phyloP scores from a whole-genome alignment of 2,888 invertebrate species.

The Tachina grossa region DNA sequence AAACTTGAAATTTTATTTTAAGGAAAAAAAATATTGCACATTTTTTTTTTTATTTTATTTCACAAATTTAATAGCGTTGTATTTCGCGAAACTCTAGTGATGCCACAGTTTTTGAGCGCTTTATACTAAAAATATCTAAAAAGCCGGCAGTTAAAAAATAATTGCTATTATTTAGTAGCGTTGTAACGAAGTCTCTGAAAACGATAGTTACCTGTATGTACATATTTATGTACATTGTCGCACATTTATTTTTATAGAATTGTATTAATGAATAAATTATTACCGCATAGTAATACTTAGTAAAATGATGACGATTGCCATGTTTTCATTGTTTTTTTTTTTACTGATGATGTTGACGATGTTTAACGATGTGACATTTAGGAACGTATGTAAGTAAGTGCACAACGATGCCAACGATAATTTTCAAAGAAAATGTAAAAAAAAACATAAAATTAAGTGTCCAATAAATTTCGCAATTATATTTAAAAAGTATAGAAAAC shows the following conservation, averaged over 20 bases:
- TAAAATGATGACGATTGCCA: neutral
- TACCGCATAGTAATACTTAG: neutral
- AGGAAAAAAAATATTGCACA: too few species aligned
- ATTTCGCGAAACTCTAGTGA: too few species aligned
- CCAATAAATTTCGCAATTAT: conserved; percentile 26
- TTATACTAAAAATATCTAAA: too few species aligned
- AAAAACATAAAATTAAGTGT: conserved; percentile 30
- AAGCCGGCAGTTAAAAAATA: too few species aligned
- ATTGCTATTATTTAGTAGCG: too few species aligned
- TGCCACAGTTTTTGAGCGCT: too few species aligned
- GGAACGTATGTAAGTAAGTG: conserved; percentile 36
- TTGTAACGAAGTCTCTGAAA: too few species aligned
- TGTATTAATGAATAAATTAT: conserved; percentile 34
- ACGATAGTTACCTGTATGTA: too few species aligned
- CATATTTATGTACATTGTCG: neutral
- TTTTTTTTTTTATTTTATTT: too few species aligned
- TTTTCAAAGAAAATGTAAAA: conserved; percentile 20
- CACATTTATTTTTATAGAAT: conserved; percentile 3
- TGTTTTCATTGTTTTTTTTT: neutral
- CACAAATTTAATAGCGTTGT: too few species aligned
- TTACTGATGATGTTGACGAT: conserved; percentile 22
- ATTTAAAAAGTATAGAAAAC: neutral
- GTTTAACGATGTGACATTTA: conserved; percentile 33
- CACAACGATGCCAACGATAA: neutral
- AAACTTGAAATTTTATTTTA: too few species aligned